Evolutionary conservation across 2,113 vertebrate genomes (phyloP), one percentile per base, ranked within the genome.

Genomic region (Grallaria varia): DNA sequence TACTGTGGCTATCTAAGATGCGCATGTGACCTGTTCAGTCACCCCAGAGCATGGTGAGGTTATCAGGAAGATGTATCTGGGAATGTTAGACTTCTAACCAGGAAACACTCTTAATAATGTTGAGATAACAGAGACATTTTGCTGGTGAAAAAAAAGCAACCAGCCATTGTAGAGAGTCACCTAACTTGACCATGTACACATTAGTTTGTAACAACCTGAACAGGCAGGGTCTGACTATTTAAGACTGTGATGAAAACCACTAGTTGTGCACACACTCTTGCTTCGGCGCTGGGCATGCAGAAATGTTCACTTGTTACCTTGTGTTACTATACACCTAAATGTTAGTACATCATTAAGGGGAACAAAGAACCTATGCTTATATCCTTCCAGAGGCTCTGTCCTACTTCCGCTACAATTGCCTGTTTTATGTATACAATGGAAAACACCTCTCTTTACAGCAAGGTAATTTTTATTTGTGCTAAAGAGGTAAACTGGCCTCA

Each of bases 1-100:
- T 59, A 20, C 16, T 73, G 21, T 69, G 19, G 11, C 27, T 64
- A 18, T 1, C 3, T 69, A 80, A 76, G 94, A 80, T 31, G 11
- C 45, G 3, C 18, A 18, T 17, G 19, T 27, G 30, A 71, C 18
- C n/a, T 80, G 12, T 69, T 82, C 13, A n/a, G 27, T 79, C 53
- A 40, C n/a, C 13, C 25, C 33, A 17, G 28, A 50, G 35, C n/a
- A 60, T 10, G 21, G 20, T 76, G 75, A 79, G 13, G 23, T 93
- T 94, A 85, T 75, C 84, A 90, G 82, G 62, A 91, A 94, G n/a
- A 71, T 23, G 39, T 81, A 95, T 75, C 40, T 81, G 52, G 7
- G 1, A 2, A 69, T 39, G 56, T 47, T 81, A 78, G 49, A 64
- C 73, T 73, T 87, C 75, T 88, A 53, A 83, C 25, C 68, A 76